Conservation (phyloP, 2,797 vertebrate genomes). For the Urosaurus nigricauda region DNA sequence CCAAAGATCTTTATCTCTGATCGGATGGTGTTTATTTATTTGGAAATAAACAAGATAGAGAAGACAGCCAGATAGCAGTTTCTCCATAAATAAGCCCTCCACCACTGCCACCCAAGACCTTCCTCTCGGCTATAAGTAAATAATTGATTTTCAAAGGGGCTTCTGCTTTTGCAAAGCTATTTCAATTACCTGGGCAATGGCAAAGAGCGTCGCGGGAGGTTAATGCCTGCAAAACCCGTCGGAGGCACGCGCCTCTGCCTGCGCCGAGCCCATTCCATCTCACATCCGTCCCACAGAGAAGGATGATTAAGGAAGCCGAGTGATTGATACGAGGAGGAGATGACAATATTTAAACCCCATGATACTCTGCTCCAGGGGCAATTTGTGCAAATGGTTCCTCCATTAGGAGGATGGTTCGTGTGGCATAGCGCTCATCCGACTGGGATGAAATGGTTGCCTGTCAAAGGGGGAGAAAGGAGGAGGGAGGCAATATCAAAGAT, state of each 20-base stretch:
- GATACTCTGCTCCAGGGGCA: rapidly evolving
- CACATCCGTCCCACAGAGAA: constrained; percentile 18
- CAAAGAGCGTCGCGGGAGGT: constrained; percentile 23
- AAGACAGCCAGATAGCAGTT: constrained; percentile 55
- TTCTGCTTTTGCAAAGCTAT: constrained; percentile 58
- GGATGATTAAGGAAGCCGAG: background rate
- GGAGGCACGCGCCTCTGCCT: constrained; percentile 15
- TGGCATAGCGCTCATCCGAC: rapidly evolving
- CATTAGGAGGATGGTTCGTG: rapidly evolving
- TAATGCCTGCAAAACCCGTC: constrained; percentile 53
- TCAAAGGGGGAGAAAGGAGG: too few species aligned
- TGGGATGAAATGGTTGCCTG: background rate
- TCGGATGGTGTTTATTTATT: constrained; percentile 65
- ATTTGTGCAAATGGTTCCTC: rapidly evolving
- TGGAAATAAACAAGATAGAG: constrained; percentile 65
- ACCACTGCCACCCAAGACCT: constrained; percentile 12
- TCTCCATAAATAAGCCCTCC: constrained; percentile 51
- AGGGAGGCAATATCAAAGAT: background rate
- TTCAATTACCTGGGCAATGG: constrained; percentile 60
- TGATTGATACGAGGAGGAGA: rapidly evolving
- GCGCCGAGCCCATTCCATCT: rapidly evolving
- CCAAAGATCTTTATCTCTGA: constrained; percentile 67
- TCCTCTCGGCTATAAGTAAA: constrained; percentile 61
- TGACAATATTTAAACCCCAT: background rate
- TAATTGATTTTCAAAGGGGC: constrained; percentile 65